These are phyloP conservation scores for Oreochromis spilurus DNA, from an alignment of 2,113 vertebrate species.

Conservation along the genomic window DNA sequence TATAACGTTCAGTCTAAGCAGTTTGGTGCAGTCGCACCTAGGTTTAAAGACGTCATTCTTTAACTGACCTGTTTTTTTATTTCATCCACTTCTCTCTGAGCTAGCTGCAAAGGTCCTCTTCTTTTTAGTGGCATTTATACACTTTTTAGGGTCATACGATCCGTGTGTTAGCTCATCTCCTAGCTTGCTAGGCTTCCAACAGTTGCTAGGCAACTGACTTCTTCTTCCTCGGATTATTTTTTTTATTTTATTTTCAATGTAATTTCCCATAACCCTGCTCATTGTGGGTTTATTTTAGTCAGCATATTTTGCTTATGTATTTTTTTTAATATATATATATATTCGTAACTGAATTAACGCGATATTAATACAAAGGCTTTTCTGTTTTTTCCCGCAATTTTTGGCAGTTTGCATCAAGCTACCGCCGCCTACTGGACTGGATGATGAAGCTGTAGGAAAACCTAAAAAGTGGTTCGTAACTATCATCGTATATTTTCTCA, in stretches of 20 bases:
- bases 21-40: neutral
- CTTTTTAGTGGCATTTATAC: conserved; percentile 62
- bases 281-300: neutral
- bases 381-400: neutral
- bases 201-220: conserved; percentile 53
- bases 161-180: neutral
- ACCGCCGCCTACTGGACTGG: conserved; percentile 22
- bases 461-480: neutral
- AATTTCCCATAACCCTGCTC: neutral
- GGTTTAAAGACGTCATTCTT: neutral
- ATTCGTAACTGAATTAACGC: neutral
- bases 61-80: conserved; percentile 56
- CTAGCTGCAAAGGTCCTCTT: conserved; percentile 61
- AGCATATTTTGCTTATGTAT: neutral
- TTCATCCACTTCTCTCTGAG: conserved; percentile 63
- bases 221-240: neutral
- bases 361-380: neutral
- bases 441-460: neutral
- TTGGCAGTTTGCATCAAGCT: neutral
- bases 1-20: neutral
- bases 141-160: neutral
- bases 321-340: neutral
- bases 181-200: neutral
- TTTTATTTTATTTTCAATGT: neutral
- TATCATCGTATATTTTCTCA: neutral